phyloP scores from a whole-genome alignment of 2,113 vertebrate genomes.

The Enhydra lutris region DNA sequence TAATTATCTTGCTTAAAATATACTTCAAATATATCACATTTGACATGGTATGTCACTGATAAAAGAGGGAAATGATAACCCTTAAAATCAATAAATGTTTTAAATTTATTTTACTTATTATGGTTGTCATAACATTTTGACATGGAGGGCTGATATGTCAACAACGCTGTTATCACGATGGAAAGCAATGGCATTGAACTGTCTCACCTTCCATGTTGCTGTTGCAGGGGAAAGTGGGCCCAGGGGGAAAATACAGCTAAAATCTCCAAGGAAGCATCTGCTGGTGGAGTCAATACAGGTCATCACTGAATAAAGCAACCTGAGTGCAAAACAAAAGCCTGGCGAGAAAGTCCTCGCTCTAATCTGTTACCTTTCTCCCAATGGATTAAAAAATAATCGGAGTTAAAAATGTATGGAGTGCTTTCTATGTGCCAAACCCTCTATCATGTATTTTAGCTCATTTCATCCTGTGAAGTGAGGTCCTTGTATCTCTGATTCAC shows the following conservation, averaged over 20 bases:
- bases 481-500: neutral
- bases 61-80: slow-evolving; percentile 70
- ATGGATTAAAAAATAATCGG: neutral
- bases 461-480: neutral
- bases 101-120: slow-evolving; percentile 71
- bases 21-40: slow-evolving; percentile 75
- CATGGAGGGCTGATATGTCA: slow-evolving; percentile 43
- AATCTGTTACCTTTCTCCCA: neutral
- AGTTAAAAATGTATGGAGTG: neutral
- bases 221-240: slow-evolving; percentile 69
- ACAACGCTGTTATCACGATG: slow-evolving; percentile 47
- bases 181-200: slow-evolving; percentile 59
- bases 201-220: slow-evolving; percentile 51
- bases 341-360: neutral
- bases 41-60: slow-evolving; percentile 76
- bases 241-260: slow-evolving; percentile 42
- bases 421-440: neutral
- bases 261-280: slow-evolving; percentile 67
- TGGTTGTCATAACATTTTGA: slow-evolving; percentile 72
- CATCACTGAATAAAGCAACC: slow-evolving; percentile 1
- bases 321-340: slow-evolving; percentile 36
- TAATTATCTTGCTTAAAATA: slow-evolving; percentile 82
- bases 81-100: slow-evolving; percentile 75
- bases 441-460: neutral
- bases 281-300: slow-evolving; percentile 61